Evolutionary conservation across 2,888 invertebrate genomes (phyloP), one percentile per base, ranked within the genome.

Genomic region (Rotaria sp.): DNA sequence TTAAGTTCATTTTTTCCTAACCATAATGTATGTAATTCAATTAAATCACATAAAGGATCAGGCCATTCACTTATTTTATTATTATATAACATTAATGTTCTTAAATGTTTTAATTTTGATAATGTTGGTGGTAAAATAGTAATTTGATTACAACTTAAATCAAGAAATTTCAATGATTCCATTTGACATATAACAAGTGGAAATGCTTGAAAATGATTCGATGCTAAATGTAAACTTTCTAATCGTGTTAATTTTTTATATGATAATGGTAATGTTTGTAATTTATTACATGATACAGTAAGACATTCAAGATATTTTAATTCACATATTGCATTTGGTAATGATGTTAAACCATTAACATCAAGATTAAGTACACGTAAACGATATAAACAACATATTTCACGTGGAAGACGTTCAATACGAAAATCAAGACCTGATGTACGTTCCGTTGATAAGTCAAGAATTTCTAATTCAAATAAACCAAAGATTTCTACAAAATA

Each of bases 361-460:
- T 86, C 86, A 13, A 86, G 59, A 86, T 86, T 85, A 75, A 86
- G 85, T 15, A 74, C 48, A 52, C 85, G 75, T 41, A 86, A 45
- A 55, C 52, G 74, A 35, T 45, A 75, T 55, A 86, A 85, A 74
- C n/a, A 55, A n/a, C 75, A 50, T 5, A 86, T 45, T 85, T 85
- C 86, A 30, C 48, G 41, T 15, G 86, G 86, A 52, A 86, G 41
- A 55, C 30, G 48, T 38, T 57, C 52, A 59, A 86, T 74, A n/a
- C 75, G 85, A 35, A 75, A 80, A 45, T 86, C 85, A n/a, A 85
- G 26, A 41, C 86, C 85, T 3, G 75, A 80, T 50, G 50, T 75
- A 15, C 75, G 57, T 55, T 85, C 86, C 21, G 86, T 57, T 11
- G 85, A 85, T 59, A 86, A 85, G 75, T 86, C 86, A 26, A 86